phyloP scores from a whole-genome alignment of 2,797 vertebrate species.

The Sphenopsis melanotis region DNA sequence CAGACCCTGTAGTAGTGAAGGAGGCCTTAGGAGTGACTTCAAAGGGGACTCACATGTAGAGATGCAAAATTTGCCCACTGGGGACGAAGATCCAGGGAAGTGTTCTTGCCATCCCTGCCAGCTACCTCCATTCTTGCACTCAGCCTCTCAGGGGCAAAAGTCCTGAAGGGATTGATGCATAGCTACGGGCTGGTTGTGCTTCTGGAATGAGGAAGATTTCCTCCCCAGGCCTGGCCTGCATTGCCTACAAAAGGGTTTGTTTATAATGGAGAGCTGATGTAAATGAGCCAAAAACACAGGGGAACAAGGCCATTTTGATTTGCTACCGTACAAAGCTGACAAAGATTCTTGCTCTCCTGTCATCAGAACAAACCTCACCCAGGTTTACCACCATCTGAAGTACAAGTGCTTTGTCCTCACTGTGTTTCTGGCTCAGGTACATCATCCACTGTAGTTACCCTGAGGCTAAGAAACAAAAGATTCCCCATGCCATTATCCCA shows the following conservation, averaged over 20 bases:
- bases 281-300: not conserved
- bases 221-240: not conserved
- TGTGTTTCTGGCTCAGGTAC: not conserved
- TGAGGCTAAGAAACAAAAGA: slow-evolving; percentile 43
- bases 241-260: slow-evolving; percentile 40
- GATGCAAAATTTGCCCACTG: not conserved
- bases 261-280: not conserved
- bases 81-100: not conserved
- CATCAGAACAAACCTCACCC: not conserved
- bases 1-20: not conserved
- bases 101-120: not conserved
- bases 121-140: not conserved
- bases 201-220: slow-evolving; percentile 31
- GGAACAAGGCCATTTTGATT: not conserved
- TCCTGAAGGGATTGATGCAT: slow-evolving; percentile 41
- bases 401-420: not conserved
- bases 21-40: not conserved
- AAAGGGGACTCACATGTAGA: not conserved
- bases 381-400: not conserved
- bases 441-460: not conserved
- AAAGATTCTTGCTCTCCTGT: not conserved
- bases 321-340: not conserved
- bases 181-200: slow-evolving; percentile 46
- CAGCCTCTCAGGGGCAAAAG: slow-evolving; percentile 3
- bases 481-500: slow-evolving; percentile 14